Conservation (phyloP, 2,113 vertebrate species). For the Jacana jacana region DNA sequence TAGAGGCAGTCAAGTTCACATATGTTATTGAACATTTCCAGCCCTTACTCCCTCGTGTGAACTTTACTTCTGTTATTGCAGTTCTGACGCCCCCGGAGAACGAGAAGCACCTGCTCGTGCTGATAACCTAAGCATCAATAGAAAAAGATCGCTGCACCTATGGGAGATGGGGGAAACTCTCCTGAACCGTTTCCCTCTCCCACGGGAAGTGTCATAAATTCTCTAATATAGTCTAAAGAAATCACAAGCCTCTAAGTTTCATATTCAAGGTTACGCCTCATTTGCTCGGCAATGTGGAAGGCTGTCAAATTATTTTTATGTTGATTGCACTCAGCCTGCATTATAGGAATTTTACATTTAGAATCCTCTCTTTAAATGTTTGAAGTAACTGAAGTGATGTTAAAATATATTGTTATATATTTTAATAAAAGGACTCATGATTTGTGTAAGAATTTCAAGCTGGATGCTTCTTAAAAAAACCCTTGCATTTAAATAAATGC, state of each 20-base stretch:
- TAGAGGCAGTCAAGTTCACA: neutral
- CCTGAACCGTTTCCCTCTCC: neutral
- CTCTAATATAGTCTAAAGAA: slow-evolving; percentile 17
- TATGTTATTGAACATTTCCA: neutral
- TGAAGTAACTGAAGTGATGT: neutral
- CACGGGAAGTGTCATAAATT: slow-evolving; percentile 38
- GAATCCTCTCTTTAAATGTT: neutral
- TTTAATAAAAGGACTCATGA: neutral
- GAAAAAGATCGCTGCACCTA: neutral
- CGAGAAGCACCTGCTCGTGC: neutral
- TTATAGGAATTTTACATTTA: neutral
- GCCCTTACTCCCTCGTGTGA: neutral
- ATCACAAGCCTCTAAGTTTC: slow-evolving; percentile 2
- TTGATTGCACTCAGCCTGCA: neutral
- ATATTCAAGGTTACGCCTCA: neutral
- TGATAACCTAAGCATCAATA: neutral
- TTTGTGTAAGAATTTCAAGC: neutral
- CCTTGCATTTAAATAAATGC: neutral
- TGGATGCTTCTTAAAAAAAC: neutral
- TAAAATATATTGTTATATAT: neutral
- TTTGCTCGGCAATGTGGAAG: slow-evolving; percentile 28
- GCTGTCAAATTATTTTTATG: slow-evolving; percentile 56
- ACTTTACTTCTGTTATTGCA: neutral
- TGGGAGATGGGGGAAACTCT: neutral
- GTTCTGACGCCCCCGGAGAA: neutral